Evolutionary conservation across 2,888 invertebrate genomes (phyloP), one percentile per base, ranked within the genome.

Genomic region (Bellardia pandia): DNA sequence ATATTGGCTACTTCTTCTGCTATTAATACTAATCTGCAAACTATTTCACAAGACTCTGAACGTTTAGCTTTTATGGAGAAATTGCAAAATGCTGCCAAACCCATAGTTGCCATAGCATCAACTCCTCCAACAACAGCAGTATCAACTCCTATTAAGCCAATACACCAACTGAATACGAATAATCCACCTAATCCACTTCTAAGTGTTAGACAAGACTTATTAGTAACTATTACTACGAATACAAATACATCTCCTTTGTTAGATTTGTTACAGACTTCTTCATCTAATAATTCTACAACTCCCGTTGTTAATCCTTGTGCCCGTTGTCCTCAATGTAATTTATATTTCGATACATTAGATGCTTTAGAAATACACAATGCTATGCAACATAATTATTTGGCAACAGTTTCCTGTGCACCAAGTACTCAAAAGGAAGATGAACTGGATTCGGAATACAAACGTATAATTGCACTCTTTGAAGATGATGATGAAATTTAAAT

Each of bases 381-480:
- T 3, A 88, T 88, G 71, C 90, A 91, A 45, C 93, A 93, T 56
- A 90, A 85, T 75, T 69, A 64, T 33, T 23, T 76, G 7, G 33
- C 86, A 48, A 30, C n/a, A 51, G 33, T 48, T 45, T 64, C 58
- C 4, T 51, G 72, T 13, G 48, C 42, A 51, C 58, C 60, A n/a
- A 80, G 16, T 9, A 64, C 66, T 69, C 48, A 86, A 14, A 42
- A 68, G 30, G 40, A 85, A 37, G 69, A 85, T 37, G 80, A 88
- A 2, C 48, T 88, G 4, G 91, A 90, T 60, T 90, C 90, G 2
- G 91, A 92, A 80, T 90, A 91, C 64, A 90, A 92, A 80, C 91
- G 91, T 40, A 93, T 93, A 58, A 93, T 93, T 86, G 92, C 93
- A 3, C 89, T 93, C 6, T 93, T 93, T 60, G 93, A 93, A 88